Evolutionary conservation across 2,888 invertebrate genomes (phyloP).

Genomic region (Eupsilia transversa): DNA sequence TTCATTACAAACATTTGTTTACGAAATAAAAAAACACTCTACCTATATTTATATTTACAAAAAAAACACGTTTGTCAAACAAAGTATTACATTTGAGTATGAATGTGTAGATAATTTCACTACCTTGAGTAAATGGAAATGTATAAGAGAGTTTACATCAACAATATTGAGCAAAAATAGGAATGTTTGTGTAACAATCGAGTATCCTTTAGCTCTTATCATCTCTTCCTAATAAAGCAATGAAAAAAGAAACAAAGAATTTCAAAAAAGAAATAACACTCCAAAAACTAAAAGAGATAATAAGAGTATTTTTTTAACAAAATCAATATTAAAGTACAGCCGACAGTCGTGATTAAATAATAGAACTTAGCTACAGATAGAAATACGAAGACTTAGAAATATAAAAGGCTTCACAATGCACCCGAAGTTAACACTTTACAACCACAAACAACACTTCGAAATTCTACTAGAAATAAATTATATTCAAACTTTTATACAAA

Average conservation of each 20-base stretch:
- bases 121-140: slow-evolving; percentile 79
- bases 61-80: slow-evolving; percentile 72
- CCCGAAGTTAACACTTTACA: slow-evolving; percentile 81
- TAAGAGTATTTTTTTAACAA: slow-evolving; percentile 46
- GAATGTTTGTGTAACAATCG: slow-evolving; percentile 68
- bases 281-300: slow-evolving; percentile 53
- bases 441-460: slow-evolving; percentile 84
- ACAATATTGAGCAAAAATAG: slow-evolving; percentile 75
- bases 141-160: slow-evolving; percentile 65
- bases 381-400: slow-evolving; percentile 69
- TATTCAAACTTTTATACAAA: slow-evolving; percentile 78
- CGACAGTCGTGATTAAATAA: slow-evolving; percentile 68
- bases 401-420: slow-evolving; percentile 79
- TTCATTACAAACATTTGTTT: slow-evolving; percentile 82
- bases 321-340: slow-evolving; percentile 61
- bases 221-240: slow-evolving; percentile 57
- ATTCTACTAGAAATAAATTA: slow-evolving; percentile 89
- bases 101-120: slow-evolving; percentile 79
- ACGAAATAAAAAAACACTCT: slow-evolving; percentile 78
- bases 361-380: slow-evolving; percentile 70
- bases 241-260: slow-evolving; percentile 43
- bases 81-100: slow-evolving; percentile 83
- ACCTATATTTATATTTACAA: slow-evolving; percentile 80
- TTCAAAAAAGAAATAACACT: slow-evolving; percentile 30
- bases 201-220: slow-evolving; percentile 57